Evolutionary conservation across 2,797 vertebrate species (phyloP), one percentile per base, ranked within the genome.

Genomic region (Neosilurus mollespiculum): DNA sequence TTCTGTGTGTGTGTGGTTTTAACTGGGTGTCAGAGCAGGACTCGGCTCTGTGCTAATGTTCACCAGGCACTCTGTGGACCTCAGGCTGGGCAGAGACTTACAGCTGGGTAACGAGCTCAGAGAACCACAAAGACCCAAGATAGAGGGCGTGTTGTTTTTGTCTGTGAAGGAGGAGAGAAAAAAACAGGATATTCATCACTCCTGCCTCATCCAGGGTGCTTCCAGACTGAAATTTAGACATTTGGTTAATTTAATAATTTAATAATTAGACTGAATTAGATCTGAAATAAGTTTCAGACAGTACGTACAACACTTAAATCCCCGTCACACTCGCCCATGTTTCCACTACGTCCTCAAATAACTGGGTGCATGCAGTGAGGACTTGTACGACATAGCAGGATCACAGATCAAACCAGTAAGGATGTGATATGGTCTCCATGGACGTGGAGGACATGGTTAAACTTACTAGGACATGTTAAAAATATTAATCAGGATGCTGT

Each of bases 31-130:
- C 83, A 96, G 95, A 75, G 95, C 93, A 15, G 97, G 98, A 91
- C 97, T 99, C 92, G 95, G 96, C 90, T 98, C 97, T 0, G 95
- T 95, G 91, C 97, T 98, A 92, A 98, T 96, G 93, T 97, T 96
- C 86, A 98, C 96, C 96, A 99, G 96, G 93, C 96, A 99, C 93
- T 99, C 97, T 51, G 96, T 99, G 91, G 98, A 99, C 92, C 98
- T 98, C 91, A 99, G 95, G 91, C 97, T 98, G 79, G 96, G 94
- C 91, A 98, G 93, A 89, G 98, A 99, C 91, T 97, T 99, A 94
- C 96, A 97, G 94, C 97, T 98, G 53, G 96, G 97, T 87, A 99
- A 91, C 81, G 98, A 99, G 56, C 95, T 96, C 95, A 99, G 91
- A 72, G 98, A 99, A 81, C 97, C 97, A 88, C 97, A 98, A 86